These are phyloP conservation scores for Lateolabrax maculatus DNA, from an alignment of 2,797 vertebrate species.

Conservation along the genomic window DNA sequence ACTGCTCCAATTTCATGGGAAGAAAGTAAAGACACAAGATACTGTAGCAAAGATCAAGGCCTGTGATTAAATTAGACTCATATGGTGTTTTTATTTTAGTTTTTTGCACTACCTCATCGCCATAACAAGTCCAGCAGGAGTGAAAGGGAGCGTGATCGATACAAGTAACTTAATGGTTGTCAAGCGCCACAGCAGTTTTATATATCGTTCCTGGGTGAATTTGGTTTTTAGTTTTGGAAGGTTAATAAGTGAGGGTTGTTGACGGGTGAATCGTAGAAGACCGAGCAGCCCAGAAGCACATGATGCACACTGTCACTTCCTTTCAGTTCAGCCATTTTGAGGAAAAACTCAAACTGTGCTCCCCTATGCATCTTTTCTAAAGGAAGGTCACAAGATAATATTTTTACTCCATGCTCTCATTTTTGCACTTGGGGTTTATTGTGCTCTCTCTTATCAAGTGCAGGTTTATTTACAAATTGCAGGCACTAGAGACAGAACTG, in stretches of 20 bases:
- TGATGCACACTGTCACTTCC: slow-evolving; percentile 3
- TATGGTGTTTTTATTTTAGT: slow-evolving; percentile 36
- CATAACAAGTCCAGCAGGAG: slow-evolving; percentile 53
- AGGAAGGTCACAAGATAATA: slow-evolving; percentile 10
- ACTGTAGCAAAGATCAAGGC: slow-evolving; percentile 82
- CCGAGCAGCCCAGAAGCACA: slow-evolving; percentile 37
- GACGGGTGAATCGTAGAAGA: slow-evolving; percentile 4
- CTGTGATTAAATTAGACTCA: slow-evolving; percentile 69
- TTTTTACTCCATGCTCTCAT: not conserved
- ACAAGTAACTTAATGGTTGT: slow-evolving; percentile 33
- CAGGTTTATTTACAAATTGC: slow-evolving; percentile 14
- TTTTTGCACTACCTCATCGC: slow-evolving; percentile 78
- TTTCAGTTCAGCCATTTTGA: slow-evolving; percentile 8
- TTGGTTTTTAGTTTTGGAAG: not conserved
- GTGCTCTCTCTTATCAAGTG: slow-evolving; percentile 13
- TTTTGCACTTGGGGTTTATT: not conserved
- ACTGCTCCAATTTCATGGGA: slow-evolving; percentile 41
- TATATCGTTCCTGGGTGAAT: not conserved
- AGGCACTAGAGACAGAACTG: slow-evolving; percentile 15
- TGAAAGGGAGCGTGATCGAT: slow-evolving; percentile 40
- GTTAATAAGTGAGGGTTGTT: not conserved
- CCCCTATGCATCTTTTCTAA: slow-evolving; percentile 46
- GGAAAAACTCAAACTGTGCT: slow-evolving; percentile 26
- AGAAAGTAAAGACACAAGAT: slow-evolving; percentile 68
- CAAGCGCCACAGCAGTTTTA: slow-evolving; percentile 51